Evolutionary conservation across 2,797 vertebrate genomes (phyloP).

Genomic region (Artibeus jamaicensis): DNA sequence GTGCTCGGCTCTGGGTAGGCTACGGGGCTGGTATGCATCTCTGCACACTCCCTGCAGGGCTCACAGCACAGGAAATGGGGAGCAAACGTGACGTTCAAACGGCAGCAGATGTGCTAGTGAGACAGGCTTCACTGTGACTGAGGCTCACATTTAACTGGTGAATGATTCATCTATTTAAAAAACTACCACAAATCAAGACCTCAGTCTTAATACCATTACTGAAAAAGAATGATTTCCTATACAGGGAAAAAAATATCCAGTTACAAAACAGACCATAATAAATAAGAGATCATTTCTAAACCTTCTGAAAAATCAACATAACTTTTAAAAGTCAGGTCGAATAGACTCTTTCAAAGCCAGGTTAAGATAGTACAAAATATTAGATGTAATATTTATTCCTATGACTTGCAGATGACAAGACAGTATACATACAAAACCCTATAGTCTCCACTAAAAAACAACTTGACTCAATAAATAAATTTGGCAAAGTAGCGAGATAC

Average conservation of each 20-base stretch:
- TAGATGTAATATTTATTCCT: constrained; percentile 86
- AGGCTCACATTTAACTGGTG: background rate
- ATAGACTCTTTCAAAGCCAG: background rate
- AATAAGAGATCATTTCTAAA: background rate
- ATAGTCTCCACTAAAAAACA: no score
- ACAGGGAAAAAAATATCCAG: background rate
- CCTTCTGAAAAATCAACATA: background rate
- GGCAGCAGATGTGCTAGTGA: background rate
- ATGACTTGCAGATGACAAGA: no score
- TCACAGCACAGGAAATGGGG: background rate
- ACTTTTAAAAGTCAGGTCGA: constrained; percentile 7
- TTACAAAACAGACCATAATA: background rate
- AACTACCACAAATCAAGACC: background rate
- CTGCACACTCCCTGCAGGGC: background rate
- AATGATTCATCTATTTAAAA: background rate
- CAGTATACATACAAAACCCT: no score
- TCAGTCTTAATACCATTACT: background rate
- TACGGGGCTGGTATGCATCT: background rate
- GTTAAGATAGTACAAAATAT: background rate
- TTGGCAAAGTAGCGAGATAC: no score
- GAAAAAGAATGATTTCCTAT: background rate
- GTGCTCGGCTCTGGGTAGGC: accelerated
- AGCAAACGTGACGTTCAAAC: background rate
- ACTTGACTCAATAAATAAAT: no score
- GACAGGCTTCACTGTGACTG: background rate